phyloP scores from a whole-genome alignment of 2,113 vertebrate genomes.

The Nycticebus coucang region DNA sequence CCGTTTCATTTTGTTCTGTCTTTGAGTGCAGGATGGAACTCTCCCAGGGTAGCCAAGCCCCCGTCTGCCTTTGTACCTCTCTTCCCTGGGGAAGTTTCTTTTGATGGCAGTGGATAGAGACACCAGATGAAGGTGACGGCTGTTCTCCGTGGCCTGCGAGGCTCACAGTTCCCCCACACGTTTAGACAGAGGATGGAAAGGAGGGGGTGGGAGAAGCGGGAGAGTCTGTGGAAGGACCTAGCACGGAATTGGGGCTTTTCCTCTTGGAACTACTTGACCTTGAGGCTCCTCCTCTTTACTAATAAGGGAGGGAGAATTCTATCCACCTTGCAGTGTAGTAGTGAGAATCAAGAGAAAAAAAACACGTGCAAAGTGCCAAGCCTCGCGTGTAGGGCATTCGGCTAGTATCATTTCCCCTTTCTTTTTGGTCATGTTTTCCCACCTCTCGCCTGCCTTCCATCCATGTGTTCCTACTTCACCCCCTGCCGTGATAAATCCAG shows the following conservation, averaged over 20 bases:
- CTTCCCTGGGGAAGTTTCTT: neutral
- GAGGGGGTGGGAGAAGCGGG: neutral
- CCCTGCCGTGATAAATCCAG: neutral
- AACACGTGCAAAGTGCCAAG: rapidly evolving
- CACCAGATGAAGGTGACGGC: neutral
- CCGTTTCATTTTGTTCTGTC: neutral
- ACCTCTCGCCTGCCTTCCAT: neutral
- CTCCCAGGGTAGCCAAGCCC: rapidly evolving
- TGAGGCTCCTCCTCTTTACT: neutral
- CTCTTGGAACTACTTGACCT: neutral
- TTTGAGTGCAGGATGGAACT: neutral
- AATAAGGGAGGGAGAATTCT: neutral
- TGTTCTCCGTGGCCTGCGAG: rapidly evolving
- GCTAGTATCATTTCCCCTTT: rapidly evolving
- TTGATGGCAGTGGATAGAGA: neutral
- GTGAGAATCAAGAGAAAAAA: neutral
- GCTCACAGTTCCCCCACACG: rapidly evolving
- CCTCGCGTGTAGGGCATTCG: rapidly evolving
- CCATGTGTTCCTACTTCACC: rapidly evolving
- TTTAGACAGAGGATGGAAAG: neutral
- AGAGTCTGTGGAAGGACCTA: neutral
- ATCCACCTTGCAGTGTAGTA: neutral
- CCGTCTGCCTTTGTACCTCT: neutral
- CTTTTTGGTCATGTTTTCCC: neutral
- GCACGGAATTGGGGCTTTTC: neutral